These are phyloP conservation scores for Seira musarum DNA, from an alignment of 2,888 invertebrate genomes.

Conservation along the genomic window DNA sequence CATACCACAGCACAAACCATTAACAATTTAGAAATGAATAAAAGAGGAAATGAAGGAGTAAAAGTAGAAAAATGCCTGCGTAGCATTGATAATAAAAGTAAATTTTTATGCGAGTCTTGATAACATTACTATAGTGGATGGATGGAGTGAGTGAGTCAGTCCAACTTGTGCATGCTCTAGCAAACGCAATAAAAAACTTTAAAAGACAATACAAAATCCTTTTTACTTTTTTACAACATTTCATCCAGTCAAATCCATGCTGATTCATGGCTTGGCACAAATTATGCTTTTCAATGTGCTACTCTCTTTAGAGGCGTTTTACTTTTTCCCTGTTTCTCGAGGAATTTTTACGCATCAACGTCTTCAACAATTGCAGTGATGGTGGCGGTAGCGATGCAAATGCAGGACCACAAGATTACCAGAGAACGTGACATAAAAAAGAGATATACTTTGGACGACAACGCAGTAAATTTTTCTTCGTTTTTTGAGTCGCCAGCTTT, in stretches of 20 bases:
- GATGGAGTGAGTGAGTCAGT: too few relatives aligned
- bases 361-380: slow-evolving; percentile 33
- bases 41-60: slow-evolving; percentile 16
- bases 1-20: too few relatives aligned
- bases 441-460: too few relatives aligned
- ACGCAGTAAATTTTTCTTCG: too few relatives aligned
- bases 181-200: too few relatives aligned
- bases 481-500: too few relatives aligned
- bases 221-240: slow-evolving; percentile 26
- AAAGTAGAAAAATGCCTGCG: slow-evolving; percentile 27
- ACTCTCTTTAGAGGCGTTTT: slow-evolving; percentile 29
- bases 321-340: slow-evolving; percentile 32
- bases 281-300: slow-evolving; percentile 23
- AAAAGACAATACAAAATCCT: too few relatives aligned
- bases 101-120: slow-evolving; percentile 33
- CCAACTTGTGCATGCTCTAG: too few relatives aligned
- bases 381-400: too few relatives aligned
- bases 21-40: slow-evolving; percentile 34
- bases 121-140: too few relatives aligned
- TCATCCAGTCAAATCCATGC: slow-evolving; percentile 21
- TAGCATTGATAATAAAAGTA: slow-evolving; percentile 28
- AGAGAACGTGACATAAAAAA: too few relatives aligned
- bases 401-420: too few relatives aligned
- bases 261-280: slow-evolving; percentile 50
- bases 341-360: slow-evolving; percentile 39